Base-by-base conservation (phyloP, 2,797 vertebrate genomes). In the Intellagama lesueurii region DNA sequence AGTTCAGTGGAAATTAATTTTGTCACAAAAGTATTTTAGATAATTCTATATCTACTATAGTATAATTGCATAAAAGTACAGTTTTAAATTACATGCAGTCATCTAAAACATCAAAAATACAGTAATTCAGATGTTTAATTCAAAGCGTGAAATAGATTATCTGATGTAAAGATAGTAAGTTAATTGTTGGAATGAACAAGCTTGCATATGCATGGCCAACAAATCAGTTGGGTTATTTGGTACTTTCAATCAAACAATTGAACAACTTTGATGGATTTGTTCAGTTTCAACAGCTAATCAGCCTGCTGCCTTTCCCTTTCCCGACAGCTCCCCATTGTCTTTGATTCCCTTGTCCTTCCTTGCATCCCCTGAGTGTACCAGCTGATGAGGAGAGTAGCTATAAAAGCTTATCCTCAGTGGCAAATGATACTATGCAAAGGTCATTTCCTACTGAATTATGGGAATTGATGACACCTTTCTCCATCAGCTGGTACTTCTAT, bases 1-100 rank as follows among this genome's bases (percentile, higher is more conserved):
- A 44, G 52, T 81, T 56, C 9, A 35, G 12, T 52, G n/a, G 49
- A 80, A 56, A 83, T 89, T 35, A 91, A 89, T 75, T 66, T 89
- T 73, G 44, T 64, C 84, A 88, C 47, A 82, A 44, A 32, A 16
- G 16, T 49, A 47, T 76, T 24, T 40, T 47, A 52, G 35, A 17
- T 80, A 70, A 86, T 81, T 85, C 22, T 78, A 28, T 30, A 78
- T 30, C 60, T 70, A 24, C 4, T 22, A 60, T 80, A 11, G 7
- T 66, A 19, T 49, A 47, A 26, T 81, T 80, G 26, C 84, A 24
- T 30, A 69, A 86, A 85, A 89, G 78, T 68, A 11, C 44, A 66
- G 35, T 28, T 35, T 76, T 73, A 81, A 81, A 76, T 85, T 69
- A 77, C 35, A 47, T 28, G 12, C 17, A 52, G 52, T 30, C 30